These are phyloP conservation scores for Drosophila macrospina DNA, from an alignment of 2,888 invertebrate genomes.

Conservation along the genomic window DNA sequence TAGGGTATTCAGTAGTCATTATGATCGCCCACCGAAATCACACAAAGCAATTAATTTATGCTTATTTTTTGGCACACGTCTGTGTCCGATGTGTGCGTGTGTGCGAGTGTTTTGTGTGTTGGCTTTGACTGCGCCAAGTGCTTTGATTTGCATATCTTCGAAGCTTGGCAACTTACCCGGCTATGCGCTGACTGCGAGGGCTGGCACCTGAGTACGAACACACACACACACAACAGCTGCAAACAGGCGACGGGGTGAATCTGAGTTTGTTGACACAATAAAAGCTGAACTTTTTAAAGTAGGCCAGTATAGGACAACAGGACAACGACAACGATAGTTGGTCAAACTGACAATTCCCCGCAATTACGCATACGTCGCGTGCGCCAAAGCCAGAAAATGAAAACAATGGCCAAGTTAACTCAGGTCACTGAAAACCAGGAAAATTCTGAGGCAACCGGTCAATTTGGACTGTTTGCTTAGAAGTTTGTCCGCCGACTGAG, in stretches of 20 bases:
- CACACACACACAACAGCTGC: conserved; percentile 7
- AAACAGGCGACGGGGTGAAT: conserved; percentile 5
- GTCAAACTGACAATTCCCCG: conserved; percentile 51
- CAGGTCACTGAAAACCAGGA: not conserved
- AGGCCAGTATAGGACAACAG: conserved; percentile 39
- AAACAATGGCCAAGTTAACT: conserved; percentile 1
- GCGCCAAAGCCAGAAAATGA: conserved; percentile 20
- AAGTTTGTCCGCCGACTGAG: conserved; percentile 77
- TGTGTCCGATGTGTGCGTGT: conserved; percentile 19
- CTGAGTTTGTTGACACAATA: conserved; percentile 72
- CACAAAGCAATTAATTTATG: conserved; percentile 66
- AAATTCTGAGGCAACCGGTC: conserved; percentile 30
- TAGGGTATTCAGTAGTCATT: conserved; percentile 46
- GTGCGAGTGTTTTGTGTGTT: conserved; percentile 41
- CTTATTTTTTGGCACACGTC: conserved; percentile 74
- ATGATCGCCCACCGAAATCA: conserved; percentile 18
- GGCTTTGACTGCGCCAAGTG: conserved; percentile 39
- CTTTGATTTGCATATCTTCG: conserved; percentile 65
- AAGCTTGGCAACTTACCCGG: conserved; percentile 47
- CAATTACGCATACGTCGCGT: conserved; percentile 77
- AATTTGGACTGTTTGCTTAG: conserved; percentile 76
- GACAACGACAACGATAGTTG: conserved; percentile 33
- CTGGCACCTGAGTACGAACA: not conserved
- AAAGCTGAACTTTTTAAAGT: conserved; percentile 56
- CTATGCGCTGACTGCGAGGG: conserved; percentile 29